Base-by-base conservation (phyloP, 1,140 invertebrate genomes). In the Mactra quadrangularis region DNA sequence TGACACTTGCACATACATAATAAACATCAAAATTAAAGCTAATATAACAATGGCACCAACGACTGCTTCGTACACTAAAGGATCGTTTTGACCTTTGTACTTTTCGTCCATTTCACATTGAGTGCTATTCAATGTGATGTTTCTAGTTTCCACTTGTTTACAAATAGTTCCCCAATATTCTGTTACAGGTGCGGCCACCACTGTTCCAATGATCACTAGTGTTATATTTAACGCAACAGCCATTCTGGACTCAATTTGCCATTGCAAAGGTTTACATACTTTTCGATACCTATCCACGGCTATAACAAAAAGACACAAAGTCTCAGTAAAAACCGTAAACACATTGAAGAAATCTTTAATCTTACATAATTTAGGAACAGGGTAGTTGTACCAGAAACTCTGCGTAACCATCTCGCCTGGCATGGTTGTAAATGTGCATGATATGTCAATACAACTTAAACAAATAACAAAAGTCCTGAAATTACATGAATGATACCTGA, bases 341-440 rank as follows among this genome's bases (percentile, higher is more conserved):
- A 83, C 64, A 55, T 85, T 87, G 9, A 87, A 75, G 33, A 76
- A 83, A 35, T 82, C 25, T 27, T 86, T 57, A 1, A 85, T 38
- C 57, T 89, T 86, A 52, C 87, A 89, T n/a, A 85, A 29, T 27
- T 38, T 31, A 15, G 52, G 41, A 0, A 35, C 31, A 13, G 82
- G 84, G 77, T 87, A 88, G 0, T 84, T 86, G 83, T 86, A 89
- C 83, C 86, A 87, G 71, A 75, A 78, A n/a, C 38, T 66, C 62
- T 86, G 84, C 59, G 82, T 85, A 0, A 87, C 53, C n/a, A 87
- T 82, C 53, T 89, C 87, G 11, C 76, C 85, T 33, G 87, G 87
- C 22, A 88, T 87, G 25, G 79, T 81, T 0, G 87, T 78, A 22
- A 72, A 62, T 53, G 81, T 85, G 66, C 84, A 85, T 15, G 83